Evolutionary conservation across 2,113 vertebrate genomes (phyloP), one percentile per base, ranked within the genome.

Genomic region (Galeopterus variegatus): DNA sequence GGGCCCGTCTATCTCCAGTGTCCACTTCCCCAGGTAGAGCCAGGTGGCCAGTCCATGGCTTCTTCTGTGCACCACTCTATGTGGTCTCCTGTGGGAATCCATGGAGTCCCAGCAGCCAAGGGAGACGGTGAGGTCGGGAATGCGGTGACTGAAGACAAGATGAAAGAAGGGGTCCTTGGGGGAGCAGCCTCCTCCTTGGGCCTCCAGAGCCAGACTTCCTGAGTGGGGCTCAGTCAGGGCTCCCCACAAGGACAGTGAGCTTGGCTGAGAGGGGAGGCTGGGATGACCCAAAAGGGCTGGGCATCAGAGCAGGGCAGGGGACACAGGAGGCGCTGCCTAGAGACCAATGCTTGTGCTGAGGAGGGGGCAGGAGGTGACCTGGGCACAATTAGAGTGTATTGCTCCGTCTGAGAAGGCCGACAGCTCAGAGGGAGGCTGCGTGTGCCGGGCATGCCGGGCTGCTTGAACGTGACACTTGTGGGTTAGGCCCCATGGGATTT

Each of bases 281-380:
- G 60, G 58, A 8, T 41, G 26, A 15, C n/a, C 26, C 2, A 1
- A 18, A 52, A 62, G 26, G 4, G 64, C 4, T 41, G 41, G 41
- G 41, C 41, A 41, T 80, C 31, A 80, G 8, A 60, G 60, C 10
- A 0, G 64, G 56, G n/a, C 24, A 0, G 69, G 6, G 54, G 26
- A 7, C 18, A 2, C 0, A 0, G 6, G 65, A 41, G 31, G 11
- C 0, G 15, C 64, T 1, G 24, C 54, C 36, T 15, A 8, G 45
- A 56, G 52, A 2, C 88, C 67, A 60, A 31, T 3, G 58, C 82
- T 54, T 36, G 48, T 26, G 80, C 14, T 1, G 67, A 48, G n/a
- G 19, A n/a, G 82, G 0, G 0, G 0, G 50, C 3, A 10, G 21
- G 52, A 0, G 21, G 21, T 12, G 19, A 72, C 19, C 5, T 19